Base-by-base conservation (phyloP, 1,140 invertebrate genomes). In the Physella acuta region DNA sequence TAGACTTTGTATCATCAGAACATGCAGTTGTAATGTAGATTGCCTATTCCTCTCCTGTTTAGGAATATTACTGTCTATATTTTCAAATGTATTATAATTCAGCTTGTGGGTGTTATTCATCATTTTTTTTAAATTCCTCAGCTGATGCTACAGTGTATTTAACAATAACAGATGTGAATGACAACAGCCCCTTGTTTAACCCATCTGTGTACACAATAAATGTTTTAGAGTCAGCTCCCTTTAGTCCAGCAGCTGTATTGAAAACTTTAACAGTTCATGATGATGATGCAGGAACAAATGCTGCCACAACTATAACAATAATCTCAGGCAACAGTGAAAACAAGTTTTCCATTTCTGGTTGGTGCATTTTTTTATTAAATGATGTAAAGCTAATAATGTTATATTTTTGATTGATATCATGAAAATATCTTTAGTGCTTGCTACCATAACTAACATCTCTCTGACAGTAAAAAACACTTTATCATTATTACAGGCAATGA, bases 111-210 rank as follows among this genome's bases (percentile, higher is more conserved):
- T n/a, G n/a, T n/a, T n/a, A n/a, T n/a, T n/a, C n/a, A n/a, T n/a
- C n/a, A n/a, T n/a, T n/a, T n/a, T n/a, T n/a, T n/a, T n/a, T n/a
- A n/a, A n/a, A n/a, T n/a, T n/a, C n/a, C n/a, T 24, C 63, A 56
- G 64, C 72, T 17, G 51, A 60, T 64, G 69, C 59, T 20, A 71
- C 69, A 14, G 71, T 72, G 1, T 65, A 59, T 16, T 52, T 77
- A 17, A 62, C 36, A 11, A 56, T 77, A 5, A 51, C 37, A 14
- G 73, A 75, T 51, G 70, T 72, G 14, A 75, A 77, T 51, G 73
- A 75, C 62, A 61, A 65, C 49, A 56, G 33, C 2, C 73, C 73
- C 16, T 39, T 59, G 2, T 73, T 62, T 39, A 71, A 58, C 3
- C 61, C 71, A 5, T n/a, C 17, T 30, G 53, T 44, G 1, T 74